These are phyloP conservation scores for Brenthis daphne DNA, from an alignment of 2,888 invertebrate genomes.

Conservation along the genomic window DNA sequence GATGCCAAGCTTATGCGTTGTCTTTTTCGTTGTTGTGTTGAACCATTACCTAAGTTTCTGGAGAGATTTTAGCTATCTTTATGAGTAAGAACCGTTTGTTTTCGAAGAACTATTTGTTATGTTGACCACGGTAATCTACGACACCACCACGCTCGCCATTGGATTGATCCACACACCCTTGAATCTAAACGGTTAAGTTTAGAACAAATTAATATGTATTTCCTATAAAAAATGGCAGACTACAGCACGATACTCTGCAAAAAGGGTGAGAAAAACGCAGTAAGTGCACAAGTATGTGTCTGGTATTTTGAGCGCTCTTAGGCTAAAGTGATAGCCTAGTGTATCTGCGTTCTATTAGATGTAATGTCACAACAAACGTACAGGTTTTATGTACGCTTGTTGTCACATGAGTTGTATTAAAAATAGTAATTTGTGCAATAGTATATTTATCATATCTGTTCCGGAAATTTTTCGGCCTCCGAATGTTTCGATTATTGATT, in stretches of 20 bases:
- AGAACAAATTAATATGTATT: too few relatives aligned
- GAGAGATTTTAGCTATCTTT: conserved; percentile 9
- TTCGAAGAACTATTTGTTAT: conserved; percentile 18
- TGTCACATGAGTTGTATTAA: conserved; percentile 6
- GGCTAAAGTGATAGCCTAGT: too few relatives aligned
- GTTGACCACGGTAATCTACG: conserved; percentile 18
- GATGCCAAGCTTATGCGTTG: conserved; percentile 5
- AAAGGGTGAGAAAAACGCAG: too few relatives aligned
- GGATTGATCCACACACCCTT: neutral
- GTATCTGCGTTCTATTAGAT: too few relatives aligned
- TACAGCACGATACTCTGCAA: too few relatives aligned
- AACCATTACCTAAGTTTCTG: conserved; percentile 10
- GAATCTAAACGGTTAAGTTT: too few relatives aligned
- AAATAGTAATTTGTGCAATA: conserved; percentile 2
- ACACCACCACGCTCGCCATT: conserved; percentile 12
- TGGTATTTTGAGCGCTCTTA: too few relatives aligned
- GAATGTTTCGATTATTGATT: conserved; percentile 33
- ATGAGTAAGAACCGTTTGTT: conserved; percentile 12
- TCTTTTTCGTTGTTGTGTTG: too few relatives aligned
- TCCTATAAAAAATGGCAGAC: too few relatives aligned
- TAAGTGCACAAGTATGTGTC: too few relatives aligned
- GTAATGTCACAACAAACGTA: too few relatives aligned
- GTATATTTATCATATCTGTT: conserved; percentile 3
- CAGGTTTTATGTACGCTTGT: neutral
- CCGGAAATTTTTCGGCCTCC: conserved; percentile 24